phyloP scores from a whole-genome alignment of 1,140 invertebrate genomes.

The Leptinotarsa texana region DNA sequence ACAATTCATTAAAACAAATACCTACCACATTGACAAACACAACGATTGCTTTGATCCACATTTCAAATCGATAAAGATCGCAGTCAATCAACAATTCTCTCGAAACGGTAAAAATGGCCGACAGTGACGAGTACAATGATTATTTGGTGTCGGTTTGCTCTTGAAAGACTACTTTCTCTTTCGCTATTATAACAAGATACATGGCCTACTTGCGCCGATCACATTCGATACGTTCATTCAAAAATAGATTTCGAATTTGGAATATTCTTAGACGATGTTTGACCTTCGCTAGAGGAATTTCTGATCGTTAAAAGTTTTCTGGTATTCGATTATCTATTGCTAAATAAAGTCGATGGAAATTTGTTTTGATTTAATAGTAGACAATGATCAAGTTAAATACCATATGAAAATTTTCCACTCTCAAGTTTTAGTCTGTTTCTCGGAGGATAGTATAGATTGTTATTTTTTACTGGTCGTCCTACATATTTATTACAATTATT shows the following conservation, averaged over 20 bases:
- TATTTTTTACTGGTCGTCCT: no score
- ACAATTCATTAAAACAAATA: not conserved
- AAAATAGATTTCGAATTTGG: conserved; percentile 14
- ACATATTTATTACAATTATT: no score
- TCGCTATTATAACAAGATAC: conserved; percentile 26
- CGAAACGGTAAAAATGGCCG: conserved; percentile 25
- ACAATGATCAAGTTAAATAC: no score
- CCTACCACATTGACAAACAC: conserved; percentile 5
- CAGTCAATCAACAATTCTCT: conserved; percentile 14
- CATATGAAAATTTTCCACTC: no score
- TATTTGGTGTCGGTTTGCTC: conserved; percentile 27
- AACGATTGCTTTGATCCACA: conserved; percentile 22
- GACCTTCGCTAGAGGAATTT: not conserved
- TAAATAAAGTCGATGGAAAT: no score
- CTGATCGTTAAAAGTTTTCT: not conserved
- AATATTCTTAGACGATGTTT: not conserved
- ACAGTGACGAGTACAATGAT: conserved; percentile 21
- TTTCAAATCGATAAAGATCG: conserved; percentile 17
- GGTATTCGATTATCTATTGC: not conserved
- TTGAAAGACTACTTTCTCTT: conserved; percentile 29
- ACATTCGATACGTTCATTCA: conserved; percentile 24
- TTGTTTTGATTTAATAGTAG: no score
- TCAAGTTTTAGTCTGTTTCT: no score
- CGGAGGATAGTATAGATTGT: no score
- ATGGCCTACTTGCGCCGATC: conserved; percentile 26